These are phyloP conservation scores for Nesoenas mayeri DNA, from an alignment of 2,113 vertebrate genomes.

Conservation along the genomic window DNA sequence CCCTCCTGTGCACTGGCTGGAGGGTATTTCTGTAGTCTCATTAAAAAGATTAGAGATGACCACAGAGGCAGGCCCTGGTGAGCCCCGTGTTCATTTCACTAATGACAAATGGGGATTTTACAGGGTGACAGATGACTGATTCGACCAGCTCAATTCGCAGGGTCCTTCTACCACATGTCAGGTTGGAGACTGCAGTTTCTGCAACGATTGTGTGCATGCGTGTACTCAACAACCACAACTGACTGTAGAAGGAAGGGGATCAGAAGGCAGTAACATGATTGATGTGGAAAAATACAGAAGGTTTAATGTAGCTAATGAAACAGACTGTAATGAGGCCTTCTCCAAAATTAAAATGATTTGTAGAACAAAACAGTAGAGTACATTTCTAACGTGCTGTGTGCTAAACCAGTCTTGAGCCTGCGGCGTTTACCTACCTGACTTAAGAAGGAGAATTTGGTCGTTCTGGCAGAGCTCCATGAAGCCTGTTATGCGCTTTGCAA, in stretches of 20 bases:
- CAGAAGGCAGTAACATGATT: conserved; percentile 26
- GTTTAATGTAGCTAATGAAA: conserved; percentile 4
- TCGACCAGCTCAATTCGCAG: conserved; percentile 47
- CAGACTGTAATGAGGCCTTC: background rate
- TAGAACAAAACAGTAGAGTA: background rate
- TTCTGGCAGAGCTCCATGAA: conserved; percentile 99
- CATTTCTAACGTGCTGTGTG: background rate
- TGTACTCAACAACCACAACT: conserved; percentile 46
- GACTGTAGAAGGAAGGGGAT: conserved; percentile 42
- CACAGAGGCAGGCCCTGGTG: conserved; percentile 46
- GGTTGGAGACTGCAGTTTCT: conserved; percentile 37
- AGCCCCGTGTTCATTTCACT: background rate
- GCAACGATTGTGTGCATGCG: background rate
- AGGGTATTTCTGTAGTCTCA: conserved; percentile 61
- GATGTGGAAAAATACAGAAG: background rate
- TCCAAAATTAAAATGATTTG: background rate
- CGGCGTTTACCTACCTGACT: conserved; percentile 87
- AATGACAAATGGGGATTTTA: conserved; percentile 51
- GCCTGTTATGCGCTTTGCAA: conserved; percentile 97
- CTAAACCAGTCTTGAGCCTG: background rate
- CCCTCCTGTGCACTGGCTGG: conserved; percentile 36
- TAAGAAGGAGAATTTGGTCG: conserved; percentile 98
- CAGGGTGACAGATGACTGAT: conserved; percentile 65
- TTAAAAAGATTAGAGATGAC: conserved; percentile 74
- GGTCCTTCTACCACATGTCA: conserved; percentile 69